A percentile compares a stretch with the other conserved stretches of the same genome.
Evolutionary conservation across 2,888 invertebrate genomes (phyloP).

Genomic region (Hypercompe scribonia): DNA sequence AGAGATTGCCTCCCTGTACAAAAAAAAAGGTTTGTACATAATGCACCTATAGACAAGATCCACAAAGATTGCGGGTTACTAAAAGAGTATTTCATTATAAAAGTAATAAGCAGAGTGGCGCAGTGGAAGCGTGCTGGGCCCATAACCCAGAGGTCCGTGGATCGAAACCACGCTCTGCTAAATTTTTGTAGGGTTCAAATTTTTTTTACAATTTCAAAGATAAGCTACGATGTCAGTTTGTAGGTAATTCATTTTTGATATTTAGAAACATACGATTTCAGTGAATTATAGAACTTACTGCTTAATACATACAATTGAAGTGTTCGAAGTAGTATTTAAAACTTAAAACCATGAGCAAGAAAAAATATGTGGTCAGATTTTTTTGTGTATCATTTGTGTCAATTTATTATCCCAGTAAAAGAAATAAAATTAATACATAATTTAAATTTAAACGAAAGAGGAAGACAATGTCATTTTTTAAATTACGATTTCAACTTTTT

Average conservation of each 20-base stretch:
- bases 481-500: background rate
- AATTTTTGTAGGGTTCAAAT: background rate
- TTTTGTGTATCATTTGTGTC: too few species aligned
- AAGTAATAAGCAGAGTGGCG: constrained; percentile 89
- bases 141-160: constrained; percentile 96
- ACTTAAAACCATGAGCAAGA: too few species aligned
- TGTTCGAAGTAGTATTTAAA: too few species aligned
- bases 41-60: too few species aligned
- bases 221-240: background rate
- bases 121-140: constrained; percentile 94
- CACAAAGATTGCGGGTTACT: background rate
- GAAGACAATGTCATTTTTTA: background rate
- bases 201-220: background rate
- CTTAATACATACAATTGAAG: too few species aligned
- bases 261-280: too few species aligned
- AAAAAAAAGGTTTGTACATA: too few species aligned
- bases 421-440: background rate
- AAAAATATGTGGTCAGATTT: too few species aligned
- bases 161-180: constrained; percentile 94
- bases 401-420: too few species aligned
- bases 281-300: too few species aligned
- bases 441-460: background rate
- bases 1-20: too few species aligned
- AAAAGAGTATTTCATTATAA: constrained; percentile 5
- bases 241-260: too few species aligned